Evolutionary conservation across 2,888 invertebrate genomes (phyloP), one percentile per base, ranked within the genome.

Genomic region (Parnassius glacialis): DNA sequence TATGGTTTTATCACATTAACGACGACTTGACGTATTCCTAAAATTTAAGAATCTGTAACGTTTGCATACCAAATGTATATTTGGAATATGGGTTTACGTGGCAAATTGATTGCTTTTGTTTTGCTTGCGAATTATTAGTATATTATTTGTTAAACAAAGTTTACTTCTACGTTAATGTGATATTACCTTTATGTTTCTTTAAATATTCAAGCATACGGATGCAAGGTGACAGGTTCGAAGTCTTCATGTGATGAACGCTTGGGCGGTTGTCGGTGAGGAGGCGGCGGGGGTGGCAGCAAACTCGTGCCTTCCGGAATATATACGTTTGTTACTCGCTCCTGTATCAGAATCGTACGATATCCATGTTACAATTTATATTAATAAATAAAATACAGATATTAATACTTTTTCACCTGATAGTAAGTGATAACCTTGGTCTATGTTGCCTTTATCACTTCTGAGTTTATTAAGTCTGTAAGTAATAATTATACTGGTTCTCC

Each of bases 271-370:
- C 92, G 93, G 54, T 80, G 82, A 59, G 79, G 82, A 3, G 87
- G 90, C 55, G 94, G 93, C n/a, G 93, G 93, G 52, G 94, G 93
- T 13, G 94, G 93, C 68, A 95, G 93, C 71, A 95, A 80, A 74
- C 95, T 95, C 13, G 94, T 94, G 61, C 94, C 94, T 83, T 95
- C 95, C 16, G 95, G 94, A 78, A 94, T 94, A 79, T 93, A 93
- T 11, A 92, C 87, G 72, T 92, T 92, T 16, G 90, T 92, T 43
- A 94, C 94, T 13, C 94, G 92, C 74, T 94, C 94, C 94, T 94
- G 70, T 62, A 47, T 52, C 10, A 61, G 44, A 16, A 62, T 45
- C 70, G 53, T 20, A 75, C 84, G 45, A 34, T 57, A 52, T 41
- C 34, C 34, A 34, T 34, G 34, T 34, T 34, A 5, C 5, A 34